Base-by-base conservation (phyloP, 2,113 vertebrate species). In the Hiodon alosoides region DNA sequence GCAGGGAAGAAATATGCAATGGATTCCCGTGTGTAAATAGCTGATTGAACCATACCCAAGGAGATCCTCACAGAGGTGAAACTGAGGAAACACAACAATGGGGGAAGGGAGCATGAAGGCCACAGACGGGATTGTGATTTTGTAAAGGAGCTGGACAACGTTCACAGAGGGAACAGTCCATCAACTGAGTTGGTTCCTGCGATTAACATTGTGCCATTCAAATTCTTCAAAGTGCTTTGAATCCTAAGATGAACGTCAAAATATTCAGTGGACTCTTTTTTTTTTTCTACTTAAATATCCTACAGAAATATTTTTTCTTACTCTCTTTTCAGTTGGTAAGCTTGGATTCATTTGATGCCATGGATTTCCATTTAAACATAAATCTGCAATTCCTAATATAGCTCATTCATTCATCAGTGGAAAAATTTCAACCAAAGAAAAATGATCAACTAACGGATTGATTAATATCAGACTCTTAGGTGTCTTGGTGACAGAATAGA, bases 1-100 rank as follows among this genome's bases (percentile, higher is more conserved):
- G 83, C 82, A 46, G 80, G 83, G 72, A 83, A 79, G 81, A 89
- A 88, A 83, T 89, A 90, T 0, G 79, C 87, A 8, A n/a, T 87
- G 77, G 86, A 87, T 51, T 90, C 90, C 7, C 69, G 72, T 0
- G 90, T 91, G 76, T 91, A 46, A 75, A 0, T 3, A 14, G 62
- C 52, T 51, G 57, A 55, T 16, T 64, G 66, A 7, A 11, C 31
- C 47, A 48, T 60, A 53, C 55, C 65, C 67, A 9, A 16, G 54
- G 16, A 65, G 72, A 48, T 17, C 11, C 59, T 59, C 60, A 65
- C 69, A 64, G 69, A 8, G 52, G 65, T 48, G 74, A 5, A 47
- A 51, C 57, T 60, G 67, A 76, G 74, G 67, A 31, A 60, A 11
- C 65, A 65, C 10, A 10, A 48, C 16, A n/a, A n/a, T n/a, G 14